Evolutionary conservation across 2,113 vertebrate species (phyloP), one percentile per base, ranked within the genome.

Genomic region (Psilopogon haemacephalus): DNA sequence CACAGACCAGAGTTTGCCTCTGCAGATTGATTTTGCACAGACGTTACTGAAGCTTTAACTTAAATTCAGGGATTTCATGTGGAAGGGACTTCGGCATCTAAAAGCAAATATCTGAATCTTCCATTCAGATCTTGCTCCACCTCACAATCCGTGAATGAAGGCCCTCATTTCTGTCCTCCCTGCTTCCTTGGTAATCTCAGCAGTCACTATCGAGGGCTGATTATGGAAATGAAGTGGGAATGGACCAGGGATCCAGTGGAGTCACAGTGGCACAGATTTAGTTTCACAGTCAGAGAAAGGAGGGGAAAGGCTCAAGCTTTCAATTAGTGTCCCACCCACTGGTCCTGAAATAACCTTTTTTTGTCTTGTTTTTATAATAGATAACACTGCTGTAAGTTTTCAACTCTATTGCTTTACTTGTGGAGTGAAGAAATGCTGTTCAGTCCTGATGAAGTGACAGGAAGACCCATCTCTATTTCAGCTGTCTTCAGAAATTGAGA

Each of bases 401-500:
- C 42, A 79, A 19, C 13, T 65, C 55, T 44, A 11, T 4, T 1
- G 0, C 9, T 50, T 76, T 46, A 46, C 63, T 27, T 27, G 8
- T 2, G 5, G 20, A 68, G 21, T 46, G 26, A 76, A 16, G 5
- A 85, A 80, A 38, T 21, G 30, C 30, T 26, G 17, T 37, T 69
- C 65, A 74, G 56, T 10, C 32, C 32, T 12, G 11, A 23, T 28
- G 30, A 86, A 89, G 46, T 59, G 78, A 27, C 32, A 69, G 50
- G 17, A 72, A n/a, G 28, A 72, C 40, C n/a, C 11, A 2, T 32
- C 70, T 85, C n/a, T 9, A 9, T 72, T 94, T 88, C 24, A 55
- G 16, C 46, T 75, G 32, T n/a, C 70, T 90, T 92, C 55, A 70
- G 42, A 95, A 67, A 71, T 12, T 10, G 55, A 89, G 68, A 92